Percentiles rank a stretch among this genome's conserved stretches.
Conservation (phyloP, 2,797 vertebrate genomes). For the Merluccius polli region DNA sequence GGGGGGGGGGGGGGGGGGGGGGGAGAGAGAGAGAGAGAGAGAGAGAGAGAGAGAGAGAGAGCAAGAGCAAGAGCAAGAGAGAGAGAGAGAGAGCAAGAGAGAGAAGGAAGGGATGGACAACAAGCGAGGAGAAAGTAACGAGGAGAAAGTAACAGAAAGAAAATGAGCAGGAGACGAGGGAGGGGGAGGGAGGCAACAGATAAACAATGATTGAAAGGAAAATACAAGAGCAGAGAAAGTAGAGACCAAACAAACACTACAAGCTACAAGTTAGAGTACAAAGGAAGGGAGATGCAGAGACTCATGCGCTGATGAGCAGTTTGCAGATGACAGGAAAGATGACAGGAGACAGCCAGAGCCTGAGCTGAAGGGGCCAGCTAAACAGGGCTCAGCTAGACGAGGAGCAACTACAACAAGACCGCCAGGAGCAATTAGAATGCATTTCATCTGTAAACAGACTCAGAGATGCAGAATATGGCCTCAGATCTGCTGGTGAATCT, state of each 20-base stretch:
- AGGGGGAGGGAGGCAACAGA: background rate
- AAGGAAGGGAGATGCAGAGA: background rate
- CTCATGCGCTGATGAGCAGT: background rate
- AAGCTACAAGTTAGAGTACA: background rate
- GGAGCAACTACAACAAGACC: background rate
- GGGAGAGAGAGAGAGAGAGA: too few relatives aligned
- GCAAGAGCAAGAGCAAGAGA: too few relatives aligned
- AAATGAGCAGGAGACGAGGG: background rate
- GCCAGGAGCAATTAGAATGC: background rate
- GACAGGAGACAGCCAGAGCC: background rate
- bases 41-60: too few relatives aligned
- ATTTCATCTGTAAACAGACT: background rate
- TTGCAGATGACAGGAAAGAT: background rate
- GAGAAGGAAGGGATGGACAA: background rate
- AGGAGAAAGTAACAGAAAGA: background rate
- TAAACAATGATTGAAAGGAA: background rate
- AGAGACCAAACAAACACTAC: background rate
- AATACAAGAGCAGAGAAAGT: background rate
- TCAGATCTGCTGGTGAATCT: background rate
- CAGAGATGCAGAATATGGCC: background rate
- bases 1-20: too few relatives aligned
- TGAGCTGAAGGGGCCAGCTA: background rate
- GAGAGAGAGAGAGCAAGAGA: background rate
- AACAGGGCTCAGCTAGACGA: background rate
- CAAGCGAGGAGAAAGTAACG: too few relatives aligned